Conservation (phyloP, 2,113 vertebrate genomes). For the Trichechus manatus region DNA sequence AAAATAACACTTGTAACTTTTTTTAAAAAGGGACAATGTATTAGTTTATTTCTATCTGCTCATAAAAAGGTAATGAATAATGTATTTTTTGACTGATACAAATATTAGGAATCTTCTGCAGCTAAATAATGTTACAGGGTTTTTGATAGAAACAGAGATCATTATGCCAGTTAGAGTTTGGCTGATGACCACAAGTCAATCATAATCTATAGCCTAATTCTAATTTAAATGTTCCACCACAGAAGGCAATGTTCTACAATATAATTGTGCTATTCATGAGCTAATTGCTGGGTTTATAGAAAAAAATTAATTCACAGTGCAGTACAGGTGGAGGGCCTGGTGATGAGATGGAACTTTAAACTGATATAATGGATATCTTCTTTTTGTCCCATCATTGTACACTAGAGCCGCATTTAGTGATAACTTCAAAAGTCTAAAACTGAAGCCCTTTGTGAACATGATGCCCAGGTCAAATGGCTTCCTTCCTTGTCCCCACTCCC, state of each 20-base stretch:
- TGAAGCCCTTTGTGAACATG: neutral
- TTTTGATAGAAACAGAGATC: conserved; percentile 53
- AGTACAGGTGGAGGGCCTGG: neutral
- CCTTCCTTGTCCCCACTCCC: neutral
- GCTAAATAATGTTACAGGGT: conserved; percentile 36
- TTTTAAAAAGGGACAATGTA: neutral
- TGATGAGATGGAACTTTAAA: neutral
- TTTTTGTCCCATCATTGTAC: neutral
- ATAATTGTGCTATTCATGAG: conserved; percentile 38
- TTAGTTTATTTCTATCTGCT: conserved; percentile 17
- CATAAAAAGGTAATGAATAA: conserved; percentile 9
- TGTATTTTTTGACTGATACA: neutral
- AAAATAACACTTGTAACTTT: neutral
- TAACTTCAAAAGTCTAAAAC: neutral
- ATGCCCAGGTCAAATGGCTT: neutral
- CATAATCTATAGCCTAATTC: conserved; percentile 42
- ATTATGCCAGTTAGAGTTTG: conserved; percentile 55
- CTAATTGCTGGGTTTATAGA: conserved; percentile 21
- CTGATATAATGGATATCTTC: neutral
- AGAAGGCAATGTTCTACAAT: conserved; percentile 25
- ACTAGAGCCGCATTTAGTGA: neutral
- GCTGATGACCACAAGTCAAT: conserved; percentile 25
- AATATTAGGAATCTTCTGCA: conserved; percentile 2
- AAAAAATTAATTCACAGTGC: conserved; percentile 9
- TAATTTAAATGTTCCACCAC: conserved; percentile 44